phyloP scores from a whole-genome alignment of 1,140 invertebrate species.

The Neoseiulus cucumeris region DNA sequence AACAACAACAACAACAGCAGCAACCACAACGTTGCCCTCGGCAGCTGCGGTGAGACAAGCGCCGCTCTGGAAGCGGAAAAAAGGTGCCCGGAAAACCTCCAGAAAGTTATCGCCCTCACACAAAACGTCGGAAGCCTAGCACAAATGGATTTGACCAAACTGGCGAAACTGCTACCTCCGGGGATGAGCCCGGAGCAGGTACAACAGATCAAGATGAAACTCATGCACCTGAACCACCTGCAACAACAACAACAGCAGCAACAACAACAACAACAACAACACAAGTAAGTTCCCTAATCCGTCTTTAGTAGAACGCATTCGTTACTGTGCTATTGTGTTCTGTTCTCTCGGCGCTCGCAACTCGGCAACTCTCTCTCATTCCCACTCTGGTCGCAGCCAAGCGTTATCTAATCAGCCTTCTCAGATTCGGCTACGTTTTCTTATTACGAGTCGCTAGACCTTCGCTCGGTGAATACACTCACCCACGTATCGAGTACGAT shows the following conservation, averaged over 20 bases:
- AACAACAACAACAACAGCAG: slow-evolving; percentile 9
- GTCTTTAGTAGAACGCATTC: not conserved
- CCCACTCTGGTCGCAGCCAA: not conserved
- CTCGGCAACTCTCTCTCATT: not conserved
- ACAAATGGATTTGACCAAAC: not conserved
- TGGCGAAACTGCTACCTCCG: not conserved
- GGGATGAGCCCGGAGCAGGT: not conserved
- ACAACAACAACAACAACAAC: not conserved
- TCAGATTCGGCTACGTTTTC: not conserved
- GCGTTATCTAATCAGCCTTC: not conserved
- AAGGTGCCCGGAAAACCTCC: no score
- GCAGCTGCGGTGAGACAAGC: not conserved
- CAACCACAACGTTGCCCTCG: not conserved
- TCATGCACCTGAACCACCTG: not conserved
- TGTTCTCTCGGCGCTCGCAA: no score
- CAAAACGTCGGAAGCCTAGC: not conserved
- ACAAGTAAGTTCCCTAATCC: not conserved
- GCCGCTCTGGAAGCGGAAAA: no score
- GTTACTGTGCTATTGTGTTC: not conserved
- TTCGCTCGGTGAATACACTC: no score
- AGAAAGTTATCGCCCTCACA: not conserved
- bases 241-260: not conserved
- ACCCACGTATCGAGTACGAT: no score
- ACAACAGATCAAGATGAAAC: not conserved
- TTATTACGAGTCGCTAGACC: no score